These are phyloP conservation scores for Sialia sialis DNA, from an alignment of 2,113 vertebrate genomes.

Conservation along the genomic window DNA sequence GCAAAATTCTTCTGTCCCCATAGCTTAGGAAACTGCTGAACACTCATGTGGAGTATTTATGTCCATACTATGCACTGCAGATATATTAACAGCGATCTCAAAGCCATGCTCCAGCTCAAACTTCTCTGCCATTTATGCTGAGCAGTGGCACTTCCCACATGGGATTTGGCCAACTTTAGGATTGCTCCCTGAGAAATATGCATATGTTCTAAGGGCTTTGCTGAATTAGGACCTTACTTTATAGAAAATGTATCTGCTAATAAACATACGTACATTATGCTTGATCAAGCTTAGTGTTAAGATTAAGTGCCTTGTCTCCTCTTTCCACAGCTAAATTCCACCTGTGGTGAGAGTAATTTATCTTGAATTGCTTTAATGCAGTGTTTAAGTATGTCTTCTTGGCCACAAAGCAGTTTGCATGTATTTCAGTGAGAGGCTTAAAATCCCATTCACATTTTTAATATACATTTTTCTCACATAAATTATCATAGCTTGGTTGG, in stretches of 20 bases:
- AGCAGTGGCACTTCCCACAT: background rate
- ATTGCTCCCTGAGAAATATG: background rate
- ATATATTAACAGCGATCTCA: background rate
- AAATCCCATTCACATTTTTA: constrained; percentile 57
- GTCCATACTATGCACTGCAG: background rate
- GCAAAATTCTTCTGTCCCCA: background rate
- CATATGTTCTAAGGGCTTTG: background rate
- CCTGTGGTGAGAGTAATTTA: constrained; percentile 6
- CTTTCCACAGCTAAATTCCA: background rate
- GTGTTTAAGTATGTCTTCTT: background rate
- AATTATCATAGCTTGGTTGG: constrained; percentile 35
- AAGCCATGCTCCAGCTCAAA: background rate
- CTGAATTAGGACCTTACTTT: background rate
- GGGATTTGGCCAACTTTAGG: background rate
- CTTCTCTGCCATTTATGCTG: background rate
- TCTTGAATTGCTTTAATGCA: constrained; percentile 18
- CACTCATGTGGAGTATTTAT: background rate
- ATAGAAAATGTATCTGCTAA: background rate
- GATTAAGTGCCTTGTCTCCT: background rate
- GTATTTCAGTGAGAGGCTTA: constrained; percentile 12
- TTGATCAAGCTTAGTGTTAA: background rate
- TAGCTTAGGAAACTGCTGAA: background rate
- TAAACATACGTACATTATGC: background rate
- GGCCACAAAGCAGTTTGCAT: background rate
- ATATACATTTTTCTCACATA: constrained; percentile 36